Conservation (phyloP, 2,113 vertebrate genomes). For the Psilopogon haemacephalus region DNA sequence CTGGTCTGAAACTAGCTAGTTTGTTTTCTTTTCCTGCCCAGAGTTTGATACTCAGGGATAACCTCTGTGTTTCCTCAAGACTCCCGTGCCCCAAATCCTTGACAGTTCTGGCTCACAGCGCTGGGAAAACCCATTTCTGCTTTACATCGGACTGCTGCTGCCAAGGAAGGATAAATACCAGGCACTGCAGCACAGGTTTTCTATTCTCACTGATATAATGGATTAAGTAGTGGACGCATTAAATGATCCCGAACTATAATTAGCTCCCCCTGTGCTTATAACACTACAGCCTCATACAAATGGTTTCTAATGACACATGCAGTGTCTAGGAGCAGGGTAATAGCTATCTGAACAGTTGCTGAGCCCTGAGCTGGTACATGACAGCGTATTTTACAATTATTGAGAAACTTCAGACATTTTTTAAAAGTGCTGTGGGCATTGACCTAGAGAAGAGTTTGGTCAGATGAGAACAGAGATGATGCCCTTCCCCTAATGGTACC, state of each 20-base stretch:
- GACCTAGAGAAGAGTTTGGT: constrained; percentile 38
- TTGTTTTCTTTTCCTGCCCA: neutral
- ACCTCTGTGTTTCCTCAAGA: neutral
- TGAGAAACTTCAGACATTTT: neutral
- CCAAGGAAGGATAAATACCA: constrained; percentile 8
- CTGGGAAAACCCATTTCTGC: neutral
- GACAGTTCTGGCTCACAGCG: fast-evolving
- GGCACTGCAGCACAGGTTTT: constrained; percentile 8
- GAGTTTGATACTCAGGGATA: neutral
- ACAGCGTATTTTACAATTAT: constrained; percentile 25
- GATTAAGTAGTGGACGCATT: constrained; percentile 48
- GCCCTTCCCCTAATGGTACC: neutral
- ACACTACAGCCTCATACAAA: constrained; percentile 37
- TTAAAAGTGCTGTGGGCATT: neutral
- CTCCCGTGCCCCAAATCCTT: neutral
- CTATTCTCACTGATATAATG: constrained; percentile 10
- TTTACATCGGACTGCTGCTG: neutral
- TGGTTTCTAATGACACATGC: constrained; percentile 57
- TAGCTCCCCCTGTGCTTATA: constrained; percentile 57
- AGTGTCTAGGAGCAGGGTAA: constrained; percentile 33
- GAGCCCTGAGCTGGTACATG: neutral
- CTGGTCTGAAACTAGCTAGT: fast-evolving
- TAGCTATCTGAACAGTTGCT: constrained; percentile 45
- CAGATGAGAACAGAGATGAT: neutral
- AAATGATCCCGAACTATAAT: constrained; percentile 65